Evolutionary conservation across 2,113 vertebrate species (phyloP), one percentile per base, ranked within the genome.

Genomic region (Ammodytes dubius): DNA sequence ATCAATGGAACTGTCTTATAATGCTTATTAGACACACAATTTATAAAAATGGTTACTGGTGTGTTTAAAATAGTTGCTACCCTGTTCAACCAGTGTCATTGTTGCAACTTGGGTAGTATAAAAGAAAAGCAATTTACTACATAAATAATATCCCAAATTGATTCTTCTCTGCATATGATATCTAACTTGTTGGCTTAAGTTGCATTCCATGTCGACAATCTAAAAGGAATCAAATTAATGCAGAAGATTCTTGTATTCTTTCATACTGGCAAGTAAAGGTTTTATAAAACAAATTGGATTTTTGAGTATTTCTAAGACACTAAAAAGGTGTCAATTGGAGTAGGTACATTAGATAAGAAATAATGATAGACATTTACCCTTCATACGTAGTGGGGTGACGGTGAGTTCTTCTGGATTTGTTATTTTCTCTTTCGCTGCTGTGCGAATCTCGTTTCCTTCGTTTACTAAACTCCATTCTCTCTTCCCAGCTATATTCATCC

Each of bases 381-480:
- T 98, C 96, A 64, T 93, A 92, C 52, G 91, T 65, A 81, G 94
- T 91, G 63, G 82, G 87, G 13, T 92, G 93, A 76, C 14, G 82
- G 1, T 82, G 70, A 45, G 77, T 91, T 93, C 95, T 96, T 83
- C 95, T 94, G 68, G 90, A 92, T 69, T 95, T 27, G 27, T 27
- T 96, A 87, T 97, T 97, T 85, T 98, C 97, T 70, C 96, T 94
- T 59, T 96, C 97, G 39, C 97, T 98, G 93, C 97, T 98, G 73
- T 96, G 96, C 2, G 97, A 97, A 68, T 96, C 96, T 67, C 89
- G 93, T 68, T 90, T 96, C 56, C 94, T 94, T 7, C 98, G 95
- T 76, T 96, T 97, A 70, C 90, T 94, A 89, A 87, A 95, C 11
- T 94, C 94, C 87, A 96, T 95, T 82, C 94, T 96, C 81, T 93